Conservation (phyloP, 1,140 invertebrate genomes). For the Pachypsylla venusta region DNA sequence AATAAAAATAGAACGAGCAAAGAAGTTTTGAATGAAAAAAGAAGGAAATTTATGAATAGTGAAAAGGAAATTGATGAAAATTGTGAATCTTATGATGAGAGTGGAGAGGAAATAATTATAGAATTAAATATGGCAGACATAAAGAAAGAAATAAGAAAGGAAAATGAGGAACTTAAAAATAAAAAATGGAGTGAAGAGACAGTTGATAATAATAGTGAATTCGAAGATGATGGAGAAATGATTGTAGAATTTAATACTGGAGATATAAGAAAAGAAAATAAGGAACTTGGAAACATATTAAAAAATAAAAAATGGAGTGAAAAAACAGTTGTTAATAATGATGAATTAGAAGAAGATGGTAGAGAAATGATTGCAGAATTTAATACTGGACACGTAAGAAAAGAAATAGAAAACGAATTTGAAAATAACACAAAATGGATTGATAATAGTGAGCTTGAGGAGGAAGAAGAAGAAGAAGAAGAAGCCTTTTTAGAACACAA, state of each 20-base stretch:
- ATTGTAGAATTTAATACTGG: not conserved
- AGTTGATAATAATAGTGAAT: not conserved
- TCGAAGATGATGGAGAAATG: not conserved
- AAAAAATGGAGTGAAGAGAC: not conserved
- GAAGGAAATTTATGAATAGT: not conserved
- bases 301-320: not conserved
- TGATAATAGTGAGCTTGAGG: not conserved
- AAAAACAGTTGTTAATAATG: not conserved
- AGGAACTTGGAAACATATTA: not conserved
- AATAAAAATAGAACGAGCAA: constrained; percentile 3
- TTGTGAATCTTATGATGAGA: not conserved
- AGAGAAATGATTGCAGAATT: not conserved
- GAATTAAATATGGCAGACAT: not conserved
- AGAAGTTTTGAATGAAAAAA: not conserved
- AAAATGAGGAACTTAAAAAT: not conserved
- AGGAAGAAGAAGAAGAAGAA: constrained; percentile 12
- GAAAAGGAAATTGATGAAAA: not conserved
- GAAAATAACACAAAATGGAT: not conserved
- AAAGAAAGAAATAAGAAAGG: constrained; percentile 2
- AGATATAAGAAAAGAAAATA: not conserved
- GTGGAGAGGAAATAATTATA: not conserved
- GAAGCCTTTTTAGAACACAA: not conserved
- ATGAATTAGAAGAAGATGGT: not conserved
- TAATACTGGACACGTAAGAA: not conserved
- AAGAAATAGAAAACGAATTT: not conserved